Conservation (phyloP, 2,113 vertebrate species). For the Coregonus clupeaformis region DNA sequence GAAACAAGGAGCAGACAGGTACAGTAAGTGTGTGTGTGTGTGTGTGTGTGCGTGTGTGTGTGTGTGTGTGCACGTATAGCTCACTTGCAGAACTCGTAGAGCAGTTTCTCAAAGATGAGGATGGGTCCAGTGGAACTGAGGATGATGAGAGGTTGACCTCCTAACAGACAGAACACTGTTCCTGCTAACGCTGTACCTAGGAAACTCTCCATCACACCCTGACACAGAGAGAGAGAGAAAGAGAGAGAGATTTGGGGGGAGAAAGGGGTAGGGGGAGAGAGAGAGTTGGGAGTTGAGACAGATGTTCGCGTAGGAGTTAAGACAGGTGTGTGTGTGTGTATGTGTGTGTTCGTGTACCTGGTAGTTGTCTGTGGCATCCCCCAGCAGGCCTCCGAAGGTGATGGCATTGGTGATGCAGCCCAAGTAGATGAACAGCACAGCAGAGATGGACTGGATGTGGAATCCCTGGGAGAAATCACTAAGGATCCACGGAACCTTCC, state of each 20-base stretch:
- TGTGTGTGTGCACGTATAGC: slow-evolving; percentile 36
- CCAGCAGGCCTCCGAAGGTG: slow-evolving; percentile 93
- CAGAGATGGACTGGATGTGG: slow-evolving; percentile 95
- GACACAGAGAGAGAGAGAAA: neutral
- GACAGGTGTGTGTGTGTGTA: neutral
- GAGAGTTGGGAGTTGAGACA: neutral
- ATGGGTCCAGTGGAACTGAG: slow-evolving; percentile 97
- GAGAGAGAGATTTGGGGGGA: no score
- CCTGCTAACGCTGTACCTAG: slow-evolving; percentile 92
- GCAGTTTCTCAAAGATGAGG: slow-evolving; percentile 96
- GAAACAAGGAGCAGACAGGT: no score
- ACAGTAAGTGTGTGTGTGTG: no score
- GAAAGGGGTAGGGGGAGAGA: neutral
- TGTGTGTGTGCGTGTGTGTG: neutral
- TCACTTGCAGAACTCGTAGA: slow-evolving; percentile 98
- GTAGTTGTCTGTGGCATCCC: slow-evolving; percentile 95
- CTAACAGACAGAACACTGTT: slow-evolving; percentile 88
- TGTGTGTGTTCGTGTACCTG: slow-evolving; percentile 72
- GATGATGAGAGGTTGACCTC: slow-evolving; percentile 97
- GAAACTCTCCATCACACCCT: slow-evolving; percentile 99
- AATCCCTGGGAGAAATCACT: slow-evolving; percentile 93
- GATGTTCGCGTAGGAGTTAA: neutral
- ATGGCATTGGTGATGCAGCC: slow-evolving; percentile 98
- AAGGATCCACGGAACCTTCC: slow-evolving; percentile 89
- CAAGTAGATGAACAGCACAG: slow-evolving; percentile 97